Evolutionary conservation across 2,797 vertebrate species (phyloP), one percentile per base, ranked within the genome.

Genomic region (Etheostoma perlongum): DNA sequence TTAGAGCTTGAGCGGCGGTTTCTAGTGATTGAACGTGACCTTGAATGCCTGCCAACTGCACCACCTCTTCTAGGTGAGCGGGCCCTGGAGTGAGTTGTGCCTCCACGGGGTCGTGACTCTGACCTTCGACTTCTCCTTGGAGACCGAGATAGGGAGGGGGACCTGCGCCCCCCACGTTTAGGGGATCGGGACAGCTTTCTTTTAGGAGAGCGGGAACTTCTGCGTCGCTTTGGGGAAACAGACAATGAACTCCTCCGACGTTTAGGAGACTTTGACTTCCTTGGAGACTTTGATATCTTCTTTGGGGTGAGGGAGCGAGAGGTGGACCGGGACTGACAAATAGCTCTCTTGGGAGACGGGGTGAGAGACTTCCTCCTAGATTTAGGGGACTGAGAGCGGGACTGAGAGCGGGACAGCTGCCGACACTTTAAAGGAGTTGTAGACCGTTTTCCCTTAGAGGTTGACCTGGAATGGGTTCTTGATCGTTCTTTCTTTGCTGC

Each of bases 391-490:
- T 44, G 75, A 33, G 92, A 92, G 14, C 60, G 74, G 10, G 91
- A 92, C 23, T 14, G 61, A 27, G 91, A 93, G 54, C 61, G 74
- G 13, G 91, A 85, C 1, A 62, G 40, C 33, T 67, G 72, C 1
- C 47, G 70, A 66, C 57, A 72, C 36, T 81, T 89, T 63, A 58
- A 25, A 61, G 88, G 89, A 19, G 78, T 75, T 55, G 60, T 2
- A 36, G 88, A 87, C 10, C 1, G 47, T 49, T 89, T 90, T 73
- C 62, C 91, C 73, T 90, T 91, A 19, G 89, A 90, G 18, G 78
- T 9, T 59, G 91, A 87, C 44, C 79, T 89, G 21, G 95, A 96
- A 55, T 86, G 93, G 64, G 93, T 94, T 82, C 84, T 93, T 84
- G 96, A 95, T 49, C 70, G 88, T 51, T 94, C 85, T 75, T 86